These are phyloP conservation scores for Sebastes kiyomatsui DNA, from an alignment of 2,797 vertebrate species.

Conservation along the genomic window DNA sequence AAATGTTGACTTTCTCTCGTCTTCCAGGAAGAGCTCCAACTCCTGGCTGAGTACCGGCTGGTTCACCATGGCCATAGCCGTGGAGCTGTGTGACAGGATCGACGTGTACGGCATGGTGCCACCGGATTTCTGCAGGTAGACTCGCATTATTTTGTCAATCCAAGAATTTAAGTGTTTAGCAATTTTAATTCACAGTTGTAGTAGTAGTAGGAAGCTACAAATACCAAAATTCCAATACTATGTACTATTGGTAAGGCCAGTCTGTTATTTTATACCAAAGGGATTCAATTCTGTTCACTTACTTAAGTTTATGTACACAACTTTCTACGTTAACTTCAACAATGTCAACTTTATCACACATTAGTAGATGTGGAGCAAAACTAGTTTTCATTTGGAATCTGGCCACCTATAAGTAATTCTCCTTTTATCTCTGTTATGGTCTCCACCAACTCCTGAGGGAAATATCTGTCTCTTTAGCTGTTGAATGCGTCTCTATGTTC, in stretches of 20 bases:
- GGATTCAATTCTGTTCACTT: background rate
- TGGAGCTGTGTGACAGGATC: conserved; percentile 93
- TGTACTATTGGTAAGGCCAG: background rate
- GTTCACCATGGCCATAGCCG: conserved; percentile 95
- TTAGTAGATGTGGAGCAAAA: background rate
- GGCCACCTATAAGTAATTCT: too few species aligned
- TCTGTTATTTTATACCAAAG: background rate
- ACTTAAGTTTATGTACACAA: background rate
- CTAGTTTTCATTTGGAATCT: background rate
- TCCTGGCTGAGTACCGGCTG: conserved; percentile 97
- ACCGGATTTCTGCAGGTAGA: conserved; percentile 94
- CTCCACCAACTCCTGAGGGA: too few species aligned
- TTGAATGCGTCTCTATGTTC: too few species aligned
- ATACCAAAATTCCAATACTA: background rate
- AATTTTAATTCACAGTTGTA: background rate
- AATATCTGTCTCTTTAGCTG: too few species aligned
- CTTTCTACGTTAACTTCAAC: background rate
- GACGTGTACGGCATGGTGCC: conserved; percentile 96
- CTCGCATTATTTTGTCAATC: background rate
- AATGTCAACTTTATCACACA: background rate
- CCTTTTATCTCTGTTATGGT: too few species aligned
- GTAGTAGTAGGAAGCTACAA: background rate
- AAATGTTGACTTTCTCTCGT: background rate
- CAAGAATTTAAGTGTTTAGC: background rate
- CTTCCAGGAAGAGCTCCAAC: conserved; percentile 91